A percentile compares a stretch with the other conserved stretches of the same genome.
These are phyloP conservation scores for Polia nebulosa DNA, from an alignment of 2,888 invertebrate species.

Conservation along the genomic window DNA sequence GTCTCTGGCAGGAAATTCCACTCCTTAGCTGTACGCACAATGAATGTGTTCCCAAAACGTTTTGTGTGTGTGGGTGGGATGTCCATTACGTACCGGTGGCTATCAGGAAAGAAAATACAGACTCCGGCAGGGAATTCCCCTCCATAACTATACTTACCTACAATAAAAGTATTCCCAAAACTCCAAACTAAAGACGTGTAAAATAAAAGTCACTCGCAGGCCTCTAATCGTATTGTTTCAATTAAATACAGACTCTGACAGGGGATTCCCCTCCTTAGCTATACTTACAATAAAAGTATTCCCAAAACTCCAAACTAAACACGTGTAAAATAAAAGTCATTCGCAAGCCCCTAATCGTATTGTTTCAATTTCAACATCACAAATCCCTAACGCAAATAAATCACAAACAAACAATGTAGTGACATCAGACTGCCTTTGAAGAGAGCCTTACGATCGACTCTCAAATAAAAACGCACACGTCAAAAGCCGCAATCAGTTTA, in stretches of 20 bases:
- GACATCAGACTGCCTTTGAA: slow-evolving; percentile 30
- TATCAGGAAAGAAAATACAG: no score
- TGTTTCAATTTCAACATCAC: slow-evolving; percentile 30
- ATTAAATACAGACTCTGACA: no score
- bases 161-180: no score
- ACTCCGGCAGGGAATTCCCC: no score
- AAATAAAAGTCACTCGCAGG: slow-evolving; percentile 18
- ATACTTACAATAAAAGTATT: no score
- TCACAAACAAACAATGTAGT: slow-evolving; percentile 28
- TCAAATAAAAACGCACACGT: slow-evolving; percentile 34
- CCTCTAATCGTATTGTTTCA: slow-evolving; percentile 10
- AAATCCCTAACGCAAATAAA: slow-evolving; percentile 25
- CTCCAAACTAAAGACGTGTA: not conserved
- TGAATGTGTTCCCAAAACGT: no score
- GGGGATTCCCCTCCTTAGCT: no score
- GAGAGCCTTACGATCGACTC: slow-evolving; percentile 18
- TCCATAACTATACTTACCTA: no score
- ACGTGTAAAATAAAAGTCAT: slow-evolving; percentile 18
- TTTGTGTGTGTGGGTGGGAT: no score
- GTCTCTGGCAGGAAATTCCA: no score
- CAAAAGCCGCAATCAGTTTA: slow-evolving; percentile 61
- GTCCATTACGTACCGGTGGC: no score
- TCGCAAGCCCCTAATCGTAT: not conserved
- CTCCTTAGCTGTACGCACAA: no score
- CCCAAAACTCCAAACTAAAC: not conserved